Evolutionary conservation across 2,888 invertebrate genomes (phyloP).

Genomic region (Malthinus seriepunctatus): DNA sequence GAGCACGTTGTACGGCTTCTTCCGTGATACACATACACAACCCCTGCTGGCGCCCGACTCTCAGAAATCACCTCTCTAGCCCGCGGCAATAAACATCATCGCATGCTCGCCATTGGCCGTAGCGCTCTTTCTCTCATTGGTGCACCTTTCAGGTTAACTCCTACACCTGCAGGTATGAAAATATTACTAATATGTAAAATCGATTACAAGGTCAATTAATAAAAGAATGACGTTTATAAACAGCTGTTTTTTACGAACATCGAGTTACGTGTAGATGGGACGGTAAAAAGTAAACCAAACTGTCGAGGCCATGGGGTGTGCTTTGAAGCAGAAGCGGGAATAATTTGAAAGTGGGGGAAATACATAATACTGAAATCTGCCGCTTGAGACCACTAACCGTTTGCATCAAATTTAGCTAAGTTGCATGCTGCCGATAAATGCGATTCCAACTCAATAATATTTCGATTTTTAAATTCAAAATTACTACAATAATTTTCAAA

Average conservation of each 20-base stretch:
- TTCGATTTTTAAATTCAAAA: too few relatives aligned
- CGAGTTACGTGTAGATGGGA: conserved; percentile 38
- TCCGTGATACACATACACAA: conserved; percentile 45
- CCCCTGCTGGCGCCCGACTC: conserved; percentile 50
- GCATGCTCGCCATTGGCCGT: conserved; percentile 54
- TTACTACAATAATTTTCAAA: too few relatives aligned
- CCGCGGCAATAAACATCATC: conserved; percentile 52
- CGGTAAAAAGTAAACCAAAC: conserved; percentile 42
- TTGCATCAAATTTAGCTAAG: conserved; percentile 18
- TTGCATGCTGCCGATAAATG: conserved; percentile 20
- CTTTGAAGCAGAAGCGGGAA: conserved; percentile 37
- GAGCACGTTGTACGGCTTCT: conserved; percentile 32
- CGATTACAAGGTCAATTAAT: conserved; percentile 26
- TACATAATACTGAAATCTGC: conserved; percentile 23
- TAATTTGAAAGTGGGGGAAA: conserved; percentile 36
- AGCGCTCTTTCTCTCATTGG: conserved; percentile 49
- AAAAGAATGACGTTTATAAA: conserved; percentile 24
- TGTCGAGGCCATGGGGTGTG: conserved; percentile 36
- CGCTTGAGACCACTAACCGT: conserved; percentile 29
- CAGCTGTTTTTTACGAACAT: conserved; percentile 46
- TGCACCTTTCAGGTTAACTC: conserved; percentile 54
- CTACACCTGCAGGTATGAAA: conserved; percentile 46
- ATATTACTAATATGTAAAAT: conserved; percentile 8
- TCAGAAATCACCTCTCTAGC: conserved; percentile 47
- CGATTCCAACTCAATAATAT: neutral